Conservation (phyloP, 2,113 vertebrate species). For the Andinoacara biseriatus region DNA sequence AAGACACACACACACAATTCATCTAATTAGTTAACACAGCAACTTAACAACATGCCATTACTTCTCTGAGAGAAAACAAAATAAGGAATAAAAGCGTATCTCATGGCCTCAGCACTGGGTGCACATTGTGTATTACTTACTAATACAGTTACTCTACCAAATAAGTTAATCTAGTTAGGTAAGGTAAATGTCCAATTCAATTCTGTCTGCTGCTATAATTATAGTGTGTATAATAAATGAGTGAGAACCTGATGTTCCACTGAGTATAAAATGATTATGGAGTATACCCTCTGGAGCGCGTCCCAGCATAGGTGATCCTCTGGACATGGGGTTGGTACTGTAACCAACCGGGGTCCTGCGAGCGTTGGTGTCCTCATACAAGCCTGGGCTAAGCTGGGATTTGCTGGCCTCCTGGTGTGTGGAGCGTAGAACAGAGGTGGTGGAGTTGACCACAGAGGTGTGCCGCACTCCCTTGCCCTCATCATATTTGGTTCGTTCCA, state of each 20-base stretch:
- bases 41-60: neutral
- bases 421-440: conserved; percentile 93
- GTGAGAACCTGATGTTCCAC: neutral
- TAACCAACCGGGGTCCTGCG: conserved; percentile 95
- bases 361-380: conserved; percentile 94
- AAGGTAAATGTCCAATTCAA: conserved; percentile 6
- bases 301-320: conserved; percentile 92
- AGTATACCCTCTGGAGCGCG: conserved; percentile 87
- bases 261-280: neutral
- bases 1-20: conserved; percentile 15
- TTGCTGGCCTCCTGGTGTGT: conserved; percentile 92
- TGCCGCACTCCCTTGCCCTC: conserved; percentile 90
- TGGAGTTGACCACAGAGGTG: conserved; percentile 94
- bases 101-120: neutral
- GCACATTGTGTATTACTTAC: neutral
- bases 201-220: neutral
- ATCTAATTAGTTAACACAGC: neutral
- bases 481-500: conserved; percentile 92
- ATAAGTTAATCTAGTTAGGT: conserved; percentile 8
- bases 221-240: neutral
- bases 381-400: conserved; percentile 92
- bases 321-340: conserved; percentile 86
- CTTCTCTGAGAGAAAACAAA: neutral
- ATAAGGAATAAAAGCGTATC: neutral
- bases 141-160: neutral